phyloP scores from a whole-genome alignment of 2,888 invertebrate genomes.

The Ectemnius lituratus region DNA sequence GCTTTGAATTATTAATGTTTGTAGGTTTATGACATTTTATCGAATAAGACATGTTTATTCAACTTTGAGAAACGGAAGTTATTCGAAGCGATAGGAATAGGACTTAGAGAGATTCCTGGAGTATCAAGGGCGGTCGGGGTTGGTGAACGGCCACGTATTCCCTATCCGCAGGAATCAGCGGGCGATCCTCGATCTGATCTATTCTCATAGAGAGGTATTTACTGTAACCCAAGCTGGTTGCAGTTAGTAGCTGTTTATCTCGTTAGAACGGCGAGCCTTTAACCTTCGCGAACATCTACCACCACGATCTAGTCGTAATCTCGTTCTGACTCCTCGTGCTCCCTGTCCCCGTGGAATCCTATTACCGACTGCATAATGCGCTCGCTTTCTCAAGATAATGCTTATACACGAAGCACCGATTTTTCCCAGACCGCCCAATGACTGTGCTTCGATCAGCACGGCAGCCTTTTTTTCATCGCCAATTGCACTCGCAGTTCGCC shows the following conservation, averaged over 20 bases:
- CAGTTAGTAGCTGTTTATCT: slow-evolving; percentile 59
- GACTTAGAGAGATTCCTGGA: too few relatives aligned
- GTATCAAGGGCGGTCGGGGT: too few relatives aligned
- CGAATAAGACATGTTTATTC: too few relatives aligned
- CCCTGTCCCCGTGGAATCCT: slow-evolving; percentile 48
- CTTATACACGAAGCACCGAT: slow-evolving; percentile 11
- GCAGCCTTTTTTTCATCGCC: too few relatives aligned
- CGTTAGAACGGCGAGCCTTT: slow-evolving; percentile 52
- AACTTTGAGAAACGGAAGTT: too few relatives aligned
- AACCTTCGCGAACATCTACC: slow-evolving; percentile 50
- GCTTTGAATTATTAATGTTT: too few relatives aligned
- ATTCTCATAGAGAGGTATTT: slow-evolving; percentile 40
- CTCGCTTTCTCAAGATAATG: slow-evolving; percentile 43
- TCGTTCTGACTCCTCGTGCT: slow-evolving; percentile 41
- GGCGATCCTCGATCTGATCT: slow-evolving; percentile 38
- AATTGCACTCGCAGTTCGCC: too few relatives aligned
- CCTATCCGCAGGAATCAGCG: slow-evolving; percentile 30
- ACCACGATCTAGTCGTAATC: slow-evolving; percentile 54
- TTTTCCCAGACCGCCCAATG: too few relatives aligned
- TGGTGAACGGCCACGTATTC: slow-evolving; percentile 1
- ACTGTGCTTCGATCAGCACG: too few relatives aligned
- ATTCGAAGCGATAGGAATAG: too few relatives aligned
- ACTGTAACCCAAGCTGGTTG: slow-evolving; percentile 49
- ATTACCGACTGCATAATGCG: slow-evolving; percentile 46
- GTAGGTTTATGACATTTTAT: too few relatives aligned